Percentiles rank a stretch among this genome's conserved stretches.
Conservation (phyloP, 2,113 vertebrate species). For the Centrocercus urophasianus region DNA sequence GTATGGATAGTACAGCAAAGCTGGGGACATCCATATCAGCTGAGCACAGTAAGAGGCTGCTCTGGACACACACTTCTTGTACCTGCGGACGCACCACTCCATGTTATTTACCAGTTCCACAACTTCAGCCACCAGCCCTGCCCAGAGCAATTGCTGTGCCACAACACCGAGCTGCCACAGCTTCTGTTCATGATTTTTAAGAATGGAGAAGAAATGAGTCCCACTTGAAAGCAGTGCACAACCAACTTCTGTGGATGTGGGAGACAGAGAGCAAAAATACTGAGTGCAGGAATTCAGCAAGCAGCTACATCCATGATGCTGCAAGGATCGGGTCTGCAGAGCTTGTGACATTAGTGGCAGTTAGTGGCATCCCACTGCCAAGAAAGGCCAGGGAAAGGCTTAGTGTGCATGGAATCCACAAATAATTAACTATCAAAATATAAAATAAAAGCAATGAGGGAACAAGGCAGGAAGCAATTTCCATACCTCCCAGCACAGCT, state of each 20-base stretch:
- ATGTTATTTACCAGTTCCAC: background rate
- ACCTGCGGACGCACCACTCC: fast-evolving
- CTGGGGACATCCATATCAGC: background rate
- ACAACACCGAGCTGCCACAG: background rate
- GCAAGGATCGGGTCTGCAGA: background rate
- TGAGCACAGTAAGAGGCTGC: background rate
- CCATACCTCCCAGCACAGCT: background rate
- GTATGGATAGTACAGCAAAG: background rate
- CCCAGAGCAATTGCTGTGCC: background rate
- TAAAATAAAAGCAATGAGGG: background rate
- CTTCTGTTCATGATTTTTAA: background rate
- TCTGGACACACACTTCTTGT: fast-evolving
- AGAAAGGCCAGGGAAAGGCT: background rate
- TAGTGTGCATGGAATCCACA: background rate
- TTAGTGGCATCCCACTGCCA: background rate
- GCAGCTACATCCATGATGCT: background rate
- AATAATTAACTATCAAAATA: background rate
- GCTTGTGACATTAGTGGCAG: background rate
- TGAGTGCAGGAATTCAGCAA: slow-evolving; percentile 7
- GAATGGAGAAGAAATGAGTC: background rate
- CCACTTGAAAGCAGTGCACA: slow-evolving; percentile 13
- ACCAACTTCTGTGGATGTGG: slow-evolving; percentile 1
- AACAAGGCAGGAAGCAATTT: background rate
- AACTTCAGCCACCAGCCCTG: background rate
- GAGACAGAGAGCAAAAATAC: background rate